A percentile compares a stretch with the other conserved stretches of the same genome.
phyloP scores from a whole-genome alignment of 2,797 vertebrate species.

The Urophycis tenuis region DNA sequence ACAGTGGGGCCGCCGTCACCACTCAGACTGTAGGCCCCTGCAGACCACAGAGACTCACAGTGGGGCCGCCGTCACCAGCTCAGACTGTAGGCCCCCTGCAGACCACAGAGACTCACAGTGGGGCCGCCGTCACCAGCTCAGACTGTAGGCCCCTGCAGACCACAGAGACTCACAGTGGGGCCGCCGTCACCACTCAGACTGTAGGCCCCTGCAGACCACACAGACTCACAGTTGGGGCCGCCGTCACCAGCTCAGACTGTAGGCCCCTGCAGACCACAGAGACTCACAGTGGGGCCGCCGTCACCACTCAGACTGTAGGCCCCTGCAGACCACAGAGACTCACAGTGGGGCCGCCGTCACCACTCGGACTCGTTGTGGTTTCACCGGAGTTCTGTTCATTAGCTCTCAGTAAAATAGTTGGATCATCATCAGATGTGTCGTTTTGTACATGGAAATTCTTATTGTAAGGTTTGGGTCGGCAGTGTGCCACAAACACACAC shows the following conservation, averaged over 20 bases:
- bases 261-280: constrained; percentile 23
- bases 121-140: constrained; percentile 15
- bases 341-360: not conserved
- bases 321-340: constrained; percentile 6
- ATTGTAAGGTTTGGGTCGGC: too few relatives aligned
- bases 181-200: constrained; percentile 28
- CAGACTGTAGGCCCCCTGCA: constrained; percentile 41
- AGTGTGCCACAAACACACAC: not conserved
- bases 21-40: constrained; percentile 41
- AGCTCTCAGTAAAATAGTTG: too few relatives aligned
- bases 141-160: constrained; percentile 35
- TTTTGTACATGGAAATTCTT: too few relatives aligned
- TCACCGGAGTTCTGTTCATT: not conserved
- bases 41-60: not conserved
- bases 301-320: constrained; percentile 36
- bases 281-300: not conserved
- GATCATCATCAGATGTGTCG: too few relatives aligned
- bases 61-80: constrained; percentile 9
- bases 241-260: constrained; percentile 30
- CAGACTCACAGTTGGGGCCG: too few relatives aligned
- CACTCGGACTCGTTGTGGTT: not conserved
- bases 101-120: not conserved
- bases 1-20: not conserved
- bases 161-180: not conserved
- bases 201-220: constrained; percentile 29